Percentiles rank a stretch among this genome's conserved stretches.
These are phyloP conservation scores for Drosophila mojavensis DNA, from an alignment of 1,140 invertebrate species.

Conservation along the genomic window DNA sequence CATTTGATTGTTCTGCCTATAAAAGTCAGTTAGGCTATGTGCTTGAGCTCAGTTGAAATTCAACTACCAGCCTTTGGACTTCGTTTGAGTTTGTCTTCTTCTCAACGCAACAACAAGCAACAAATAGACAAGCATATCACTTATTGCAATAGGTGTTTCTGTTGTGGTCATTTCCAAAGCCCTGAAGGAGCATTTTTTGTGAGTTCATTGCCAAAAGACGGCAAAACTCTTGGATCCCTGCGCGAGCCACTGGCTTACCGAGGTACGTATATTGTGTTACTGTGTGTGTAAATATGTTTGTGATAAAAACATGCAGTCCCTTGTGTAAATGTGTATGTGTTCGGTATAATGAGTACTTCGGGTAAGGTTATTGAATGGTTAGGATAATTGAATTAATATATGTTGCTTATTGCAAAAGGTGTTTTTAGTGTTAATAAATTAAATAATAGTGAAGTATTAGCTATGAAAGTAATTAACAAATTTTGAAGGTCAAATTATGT, in stretches of 20 bases:
- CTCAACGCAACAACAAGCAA: constrained; percentile 12
- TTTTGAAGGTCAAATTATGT: background rate
- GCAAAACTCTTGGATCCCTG: constrained; percentile 55
- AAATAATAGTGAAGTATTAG: background rate
- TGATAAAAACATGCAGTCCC: background rate
- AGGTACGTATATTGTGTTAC: constrained; percentile 44
- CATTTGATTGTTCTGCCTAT: constrained; percentile 76
- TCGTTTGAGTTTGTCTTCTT: constrained; percentile 48
- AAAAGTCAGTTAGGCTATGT: constrained; percentile 80
- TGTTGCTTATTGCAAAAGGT: too few species aligned
- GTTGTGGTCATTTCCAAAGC: constrained; percentile 11
- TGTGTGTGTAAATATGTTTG: constrained; percentile 2
- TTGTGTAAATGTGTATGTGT: background rate
- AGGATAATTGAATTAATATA: too few species aligned
- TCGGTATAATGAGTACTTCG: too few species aligned
- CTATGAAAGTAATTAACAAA: background rate
- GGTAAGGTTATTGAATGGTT: too few species aligned
- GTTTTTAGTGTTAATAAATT: too few species aligned
- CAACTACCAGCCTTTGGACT: constrained; percentile 75
- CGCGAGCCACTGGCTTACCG: constrained; percentile 54
- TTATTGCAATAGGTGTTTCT: background rate
- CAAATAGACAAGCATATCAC: constrained; percentile 20
- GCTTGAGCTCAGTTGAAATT: constrained; percentile 74
- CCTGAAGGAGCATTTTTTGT: constrained; percentile 15
- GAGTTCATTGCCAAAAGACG: constrained; percentile 48